These are phyloP conservation scores for Oreohelix idahoensis DNA, from an alignment of 1,140 invertebrate genomes.

Conservation along the genomic window DNA sequence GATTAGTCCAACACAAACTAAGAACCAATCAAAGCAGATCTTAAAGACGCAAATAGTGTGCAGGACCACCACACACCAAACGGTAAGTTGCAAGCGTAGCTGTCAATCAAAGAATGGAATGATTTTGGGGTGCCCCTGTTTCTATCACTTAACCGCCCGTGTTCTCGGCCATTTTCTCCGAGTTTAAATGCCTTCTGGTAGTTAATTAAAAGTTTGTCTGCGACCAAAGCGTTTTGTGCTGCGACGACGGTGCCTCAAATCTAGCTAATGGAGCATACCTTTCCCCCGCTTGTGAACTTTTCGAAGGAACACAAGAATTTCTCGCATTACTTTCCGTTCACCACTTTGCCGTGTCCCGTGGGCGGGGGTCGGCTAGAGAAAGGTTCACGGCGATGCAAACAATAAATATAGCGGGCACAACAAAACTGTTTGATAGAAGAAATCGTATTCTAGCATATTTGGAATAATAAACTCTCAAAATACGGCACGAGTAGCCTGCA, in stretches of 20 bases:
- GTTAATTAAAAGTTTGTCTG: not conserved
- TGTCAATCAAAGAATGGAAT: slow-evolving; percentile 2
- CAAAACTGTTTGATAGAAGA: not conserved
- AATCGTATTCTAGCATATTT: not conserved
- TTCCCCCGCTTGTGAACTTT: slow-evolving; percentile 6
- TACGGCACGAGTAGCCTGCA: not conserved
- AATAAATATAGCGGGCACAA: not conserved
- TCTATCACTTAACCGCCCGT: slow-evolving; percentile 1
- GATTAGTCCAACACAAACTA: too few relatives aligned
- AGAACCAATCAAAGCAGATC: not conserved
- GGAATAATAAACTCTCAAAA: not conserved
- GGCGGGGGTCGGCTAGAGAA: not conserved
- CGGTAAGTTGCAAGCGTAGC: not conserved
- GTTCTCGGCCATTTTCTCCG: not conserved
- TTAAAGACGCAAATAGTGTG: not conserved
- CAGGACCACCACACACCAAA: not conserved
- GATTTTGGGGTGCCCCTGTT: not conserved
- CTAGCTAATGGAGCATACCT: not conserved
- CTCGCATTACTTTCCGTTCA: not conserved
- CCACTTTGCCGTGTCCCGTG: not conserved
- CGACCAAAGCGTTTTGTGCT: not conserved
- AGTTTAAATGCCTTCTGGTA: slow-evolving; percentile 5
- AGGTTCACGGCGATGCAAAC: not conserved
- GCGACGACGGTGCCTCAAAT: not conserved
- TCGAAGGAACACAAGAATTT: not conserved